Evolutionary conservation across 2,888 invertebrate species (phyloP), one percentile per base, ranked within the genome.

Genomic region (Athrips mouffetella): DNA sequence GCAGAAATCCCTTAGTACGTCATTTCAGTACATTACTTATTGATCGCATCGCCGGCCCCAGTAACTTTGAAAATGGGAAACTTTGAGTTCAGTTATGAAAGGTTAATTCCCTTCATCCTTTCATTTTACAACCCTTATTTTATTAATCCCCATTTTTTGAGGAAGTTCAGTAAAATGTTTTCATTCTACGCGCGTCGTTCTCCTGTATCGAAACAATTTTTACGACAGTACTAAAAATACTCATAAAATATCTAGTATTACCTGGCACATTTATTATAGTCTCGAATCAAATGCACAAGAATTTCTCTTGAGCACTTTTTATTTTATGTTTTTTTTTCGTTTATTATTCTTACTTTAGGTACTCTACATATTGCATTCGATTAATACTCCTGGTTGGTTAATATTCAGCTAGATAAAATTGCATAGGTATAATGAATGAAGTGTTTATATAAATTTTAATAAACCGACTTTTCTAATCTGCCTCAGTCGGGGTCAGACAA

Each of bases 151-250:
- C 18, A n/a, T 21, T 10, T 37, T 37, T 18, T 20, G n/a, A 10
- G 18, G 10, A 18, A 16, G 16, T 7, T 16, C 2, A 20, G 10
- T 20, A 37, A 18, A 18, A 27, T n/a, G 11, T 35, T 37, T 37
- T 20, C 37, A 20, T 35, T 37, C 3, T 37, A 10, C 11, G 35
- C 35, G n/a, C n/a, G 8, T 18, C 5, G 10, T 37, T 18, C 20
- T 20, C 10, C 7, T 21, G 37, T 37, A 8, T n/a, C 37, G 20
- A 20, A 10, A n/a, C 18, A 10, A 20, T 18, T 18, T 37, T 37
- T 37, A 20, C 37, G 37, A 37, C 20, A n/a, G 18, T 11, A 37
- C 35, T 35, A 35, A 35, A 35, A 35, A 35, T 35, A 15, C 35
- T 35, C n/a, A 35, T 35, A 35, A 35, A 35, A 18, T 35, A 35